Percentiles rank a stretch among this genome's conserved stretches.
These are phyloP conservation scores for Crocidura indochinensis DNA, from an alignment of 2,797 vertebrate species.

Conservation along the genomic window DNA sequence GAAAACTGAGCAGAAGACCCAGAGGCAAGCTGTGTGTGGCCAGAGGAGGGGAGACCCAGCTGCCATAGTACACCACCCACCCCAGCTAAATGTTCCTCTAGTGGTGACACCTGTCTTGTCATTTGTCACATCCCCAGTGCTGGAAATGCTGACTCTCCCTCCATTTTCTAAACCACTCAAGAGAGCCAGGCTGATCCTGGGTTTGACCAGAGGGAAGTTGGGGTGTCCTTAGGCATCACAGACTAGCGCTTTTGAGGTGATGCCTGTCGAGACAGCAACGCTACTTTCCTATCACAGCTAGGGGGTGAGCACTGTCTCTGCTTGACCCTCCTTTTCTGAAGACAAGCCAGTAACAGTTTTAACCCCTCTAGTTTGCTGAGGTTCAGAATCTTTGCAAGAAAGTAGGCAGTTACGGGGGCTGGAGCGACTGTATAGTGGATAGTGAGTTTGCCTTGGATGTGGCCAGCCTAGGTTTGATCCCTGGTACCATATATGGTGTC, in stretches of 20 bases:
- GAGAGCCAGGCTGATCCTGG: neutral
- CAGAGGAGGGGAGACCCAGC: neutral
- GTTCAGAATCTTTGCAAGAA: constrained; percentile 27
- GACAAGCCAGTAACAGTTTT: neutral
- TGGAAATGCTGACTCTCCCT: constrained; percentile 46
- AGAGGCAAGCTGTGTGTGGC: constrained; percentile 27
- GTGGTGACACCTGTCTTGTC: neutral
- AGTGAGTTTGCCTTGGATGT: too few relatives aligned
- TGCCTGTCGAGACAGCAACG: neutral
- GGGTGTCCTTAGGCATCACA: neutral
- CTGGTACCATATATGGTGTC: too few relatives aligned
- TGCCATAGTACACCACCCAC: neutral
- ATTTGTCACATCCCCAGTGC: constrained; percentile 6
- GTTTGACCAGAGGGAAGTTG: constrained; percentile 28
- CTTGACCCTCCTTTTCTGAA: neutral
- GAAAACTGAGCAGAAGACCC: constrained; percentile 1
- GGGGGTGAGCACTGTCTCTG: neutral
- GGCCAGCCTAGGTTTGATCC: too few relatives aligned
- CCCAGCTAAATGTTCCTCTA: neutral
- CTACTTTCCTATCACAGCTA: neutral
- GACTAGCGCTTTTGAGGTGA: neutral
- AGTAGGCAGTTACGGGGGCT: neutral
- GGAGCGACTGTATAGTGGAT: too few relatives aligned
- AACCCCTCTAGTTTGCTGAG: constrained; percentile 8
- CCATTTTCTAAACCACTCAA: constrained; percentile 53